Evolutionary conservation across 2,113 vertebrate species (phyloP), one percentile per base, ranked within the genome.

Genomic region (Anolis sagrei): DNA sequence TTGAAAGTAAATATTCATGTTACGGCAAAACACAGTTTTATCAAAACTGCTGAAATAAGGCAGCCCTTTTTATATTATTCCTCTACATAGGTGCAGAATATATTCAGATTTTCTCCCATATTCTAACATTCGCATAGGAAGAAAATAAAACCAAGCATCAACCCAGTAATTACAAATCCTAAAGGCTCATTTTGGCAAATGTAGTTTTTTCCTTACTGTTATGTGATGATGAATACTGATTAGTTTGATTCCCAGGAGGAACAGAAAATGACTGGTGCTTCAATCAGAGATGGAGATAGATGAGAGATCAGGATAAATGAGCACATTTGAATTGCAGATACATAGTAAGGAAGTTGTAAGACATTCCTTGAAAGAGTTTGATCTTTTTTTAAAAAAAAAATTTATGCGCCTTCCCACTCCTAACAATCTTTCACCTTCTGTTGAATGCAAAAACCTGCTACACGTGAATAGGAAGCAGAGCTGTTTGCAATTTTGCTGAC

Each of bases 151-250:
- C 27, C 5, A 62, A 49, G 27, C 29, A 7, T 29, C 29, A 49
- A 27, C 19, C 32, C 21, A 11, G 5, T 51, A 64, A 86, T 86
- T 75, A 75, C 77, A 32, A 61, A 73, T 25, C 51, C 36, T 48
- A 14, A 49, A 27, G 58, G 66, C n/a, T 86, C 44, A 9, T 49
- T 75, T 74, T 80, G 25, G 58, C 44, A 66, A 81, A 75, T 13
- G 4, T 36, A 27, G 54, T 11, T 61, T 79, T 72, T 48, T 13
- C 0, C 0, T 68, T 44, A 2, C 39, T 44, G 39, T 91, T 23
- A 2, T 82, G 73, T 91, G 72, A 86, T 49, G 64, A 68, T 29
- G 79, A 92, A 51, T 36, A 10, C 75, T 36, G 84, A 88, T 91
- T 89, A 90, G 27, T 14, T 54, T 23, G 84, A 0, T 76, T 91